These are phyloP conservation scores for Olivierus martensii DNA, from an alignment of 1,140 invertebrate genomes.

Conservation along the genomic window DNA sequence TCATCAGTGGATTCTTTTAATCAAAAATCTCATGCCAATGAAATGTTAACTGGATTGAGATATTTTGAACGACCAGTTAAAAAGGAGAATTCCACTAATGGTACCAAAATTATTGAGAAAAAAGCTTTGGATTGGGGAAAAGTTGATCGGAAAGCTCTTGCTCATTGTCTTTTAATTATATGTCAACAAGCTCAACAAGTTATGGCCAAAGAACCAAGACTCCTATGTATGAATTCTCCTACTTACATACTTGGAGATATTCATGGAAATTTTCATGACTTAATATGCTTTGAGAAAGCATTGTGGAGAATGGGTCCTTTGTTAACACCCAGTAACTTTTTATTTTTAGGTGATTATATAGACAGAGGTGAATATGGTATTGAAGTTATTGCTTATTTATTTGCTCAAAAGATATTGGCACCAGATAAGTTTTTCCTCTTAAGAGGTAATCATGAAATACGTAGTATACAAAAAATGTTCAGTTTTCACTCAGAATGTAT, in stretches of 20 bases:
- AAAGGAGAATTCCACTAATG: conserved; percentile 19
- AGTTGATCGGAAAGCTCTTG: conserved; percentile 28
- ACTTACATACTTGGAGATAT: conserved; percentile 44
- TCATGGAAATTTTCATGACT: conserved; percentile 45
- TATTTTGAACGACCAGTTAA: conserved; percentile 38
- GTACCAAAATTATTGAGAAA: conserved; percentile 20
- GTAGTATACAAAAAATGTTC: conserved; percentile 51
- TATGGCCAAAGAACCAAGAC: conserved; percentile 21
- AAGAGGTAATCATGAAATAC: conserved; percentile 49
- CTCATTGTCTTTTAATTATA: conserved; percentile 24
- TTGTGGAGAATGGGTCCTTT: conserved; percentile 43
- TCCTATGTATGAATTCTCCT: conserved; percentile 36
- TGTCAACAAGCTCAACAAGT: conserved; percentile 24
- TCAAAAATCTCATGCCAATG: conserved; percentile 30
- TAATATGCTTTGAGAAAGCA: conserved; percentile 44
- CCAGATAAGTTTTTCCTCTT: conserved; percentile 45
- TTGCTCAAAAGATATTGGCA: conserved; percentile 45
- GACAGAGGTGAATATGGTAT: conserved; percentile 45
- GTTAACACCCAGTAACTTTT: conserved; percentile 41
- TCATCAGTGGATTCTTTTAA: conserved; percentile 34
- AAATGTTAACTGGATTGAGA: conserved; percentile 38
- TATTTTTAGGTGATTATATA: conserved; percentile 54
- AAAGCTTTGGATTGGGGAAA: conserved; percentile 37
- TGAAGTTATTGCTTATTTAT: conserved; percentile 43
- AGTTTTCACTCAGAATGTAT: conserved; percentile 49